Conservation (phyloP, 1,140 invertebrate genomes). For the Periplaneta americana region DNA sequence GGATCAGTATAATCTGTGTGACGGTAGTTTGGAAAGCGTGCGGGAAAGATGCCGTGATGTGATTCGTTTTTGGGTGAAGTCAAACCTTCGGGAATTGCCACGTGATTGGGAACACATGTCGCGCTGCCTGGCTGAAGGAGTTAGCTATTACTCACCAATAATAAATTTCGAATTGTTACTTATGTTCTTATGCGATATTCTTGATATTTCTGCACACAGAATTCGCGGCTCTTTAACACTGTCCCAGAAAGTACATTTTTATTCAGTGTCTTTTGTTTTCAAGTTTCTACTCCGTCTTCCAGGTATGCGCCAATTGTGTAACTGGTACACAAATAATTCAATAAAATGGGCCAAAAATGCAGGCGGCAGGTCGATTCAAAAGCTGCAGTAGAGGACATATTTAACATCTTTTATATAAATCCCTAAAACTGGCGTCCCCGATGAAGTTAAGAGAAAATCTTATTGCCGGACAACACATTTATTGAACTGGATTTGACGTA, state of each 20-base stretch:
- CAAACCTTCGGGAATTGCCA: slow-evolving; percentile 33
- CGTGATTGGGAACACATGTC: slow-evolving; percentile 42
- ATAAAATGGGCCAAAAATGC: no score
- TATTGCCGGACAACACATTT: no score
- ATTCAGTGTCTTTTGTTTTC: slow-evolving; percentile 22
- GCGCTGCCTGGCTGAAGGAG: slow-evolving; percentile 34
- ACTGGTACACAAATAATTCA: no score
- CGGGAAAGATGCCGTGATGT: slow-evolving; percentile 35
- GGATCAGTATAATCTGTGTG: slow-evolving; percentile 51
- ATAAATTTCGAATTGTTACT: slow-evolving; percentile 29
- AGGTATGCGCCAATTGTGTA: slow-evolving; percentile 17
- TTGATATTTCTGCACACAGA: slow-evolving; percentile 31
- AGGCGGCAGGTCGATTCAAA: no score
- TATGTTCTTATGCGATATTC: slow-evolving; percentile 30
- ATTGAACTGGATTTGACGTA: no score
- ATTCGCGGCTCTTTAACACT: slow-evolving; percentile 30
- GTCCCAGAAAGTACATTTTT: slow-evolving; percentile 21
- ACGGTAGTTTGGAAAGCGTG: slow-evolving; percentile 38
- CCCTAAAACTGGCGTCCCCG: no score
- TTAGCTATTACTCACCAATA: slow-evolving; percentile 31
- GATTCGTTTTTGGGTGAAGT: slow-evolving; percentile 33
- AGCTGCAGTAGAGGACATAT: no score
- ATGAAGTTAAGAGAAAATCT: no score
- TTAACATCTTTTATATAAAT: no score
- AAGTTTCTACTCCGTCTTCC: slow-evolving; percentile 18